These are phyloP conservation scores for Teleogryllus occipitalis DNA, from an alignment of 1,140 invertebrate genomes.

Conservation along the genomic window DNA sequence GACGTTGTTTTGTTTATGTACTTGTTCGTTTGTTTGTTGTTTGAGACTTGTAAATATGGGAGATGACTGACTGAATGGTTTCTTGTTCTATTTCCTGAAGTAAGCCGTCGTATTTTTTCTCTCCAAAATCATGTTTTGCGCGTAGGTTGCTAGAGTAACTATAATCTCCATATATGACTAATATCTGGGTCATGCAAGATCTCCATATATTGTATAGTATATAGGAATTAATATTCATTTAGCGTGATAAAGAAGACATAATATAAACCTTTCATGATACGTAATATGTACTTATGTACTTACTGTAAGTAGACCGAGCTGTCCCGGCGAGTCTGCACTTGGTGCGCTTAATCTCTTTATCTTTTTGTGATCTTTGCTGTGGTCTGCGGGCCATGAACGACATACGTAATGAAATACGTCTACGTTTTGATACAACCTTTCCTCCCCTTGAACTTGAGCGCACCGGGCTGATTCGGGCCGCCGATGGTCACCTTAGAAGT, in stretches of 20 bases:
- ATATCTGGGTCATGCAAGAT: constrained; percentile 4
- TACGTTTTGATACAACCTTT: background rate
- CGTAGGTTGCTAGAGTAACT: background rate
- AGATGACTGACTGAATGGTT: background rate
- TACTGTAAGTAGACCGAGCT: background rate
- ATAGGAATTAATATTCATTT: constrained; percentile 6
- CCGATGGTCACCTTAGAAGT: background rate
- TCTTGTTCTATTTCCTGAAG: background rate
- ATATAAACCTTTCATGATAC: constrained; percentile 5
- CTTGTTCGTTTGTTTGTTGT: constrained; percentile 4
- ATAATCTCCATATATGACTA: constrained; percentile 5
- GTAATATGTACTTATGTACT: constrained; percentile 5
- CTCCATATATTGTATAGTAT: constrained; percentile 5
- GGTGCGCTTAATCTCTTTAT: background rate
- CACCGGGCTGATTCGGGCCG: background rate
- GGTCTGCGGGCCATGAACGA: background rate
- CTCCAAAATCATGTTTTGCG: background rate
- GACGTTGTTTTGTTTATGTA: background rate
- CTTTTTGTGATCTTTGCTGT: background rate
- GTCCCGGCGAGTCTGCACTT: background rate
- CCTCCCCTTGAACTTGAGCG: background rate
- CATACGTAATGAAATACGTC: background rate
- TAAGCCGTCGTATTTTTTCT: constrained; percentile 4
- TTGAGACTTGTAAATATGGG: background rate
- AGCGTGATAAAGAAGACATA: constrained; percentile 1